Base-by-base conservation (phyloP, 2,113 vertebrate genomes). In the Setophaga coronata region DNA sequence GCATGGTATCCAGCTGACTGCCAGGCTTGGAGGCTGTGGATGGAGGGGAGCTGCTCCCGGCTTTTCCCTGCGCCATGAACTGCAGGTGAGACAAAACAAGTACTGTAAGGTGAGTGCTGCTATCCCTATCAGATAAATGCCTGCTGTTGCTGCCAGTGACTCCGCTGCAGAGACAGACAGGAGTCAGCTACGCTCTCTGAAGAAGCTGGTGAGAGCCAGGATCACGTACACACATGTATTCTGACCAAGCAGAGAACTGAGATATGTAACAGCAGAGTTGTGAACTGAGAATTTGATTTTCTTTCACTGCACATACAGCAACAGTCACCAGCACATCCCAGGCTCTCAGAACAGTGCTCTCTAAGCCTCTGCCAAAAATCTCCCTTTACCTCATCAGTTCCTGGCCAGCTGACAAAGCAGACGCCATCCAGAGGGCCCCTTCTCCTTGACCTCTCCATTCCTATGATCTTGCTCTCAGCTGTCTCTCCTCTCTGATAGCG, bases 1-100 rank as follows among this genome's bases (percentile, higher is more conserved):
- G 98, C 99, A 99, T 99, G 98, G 99, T 99, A 97, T 99, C 99
- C 86, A 99, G 98, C 97, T 99, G 99, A 97, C 99, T 99, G 91
- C 99, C 99, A 23, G 99, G 99, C 23, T 99, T 99, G 2, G 98
- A 98, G 45, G 98, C 93, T 13, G 97, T 98, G 10, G 98, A 97
- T 1, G 98, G 98, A 4, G 99, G 98, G 31, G 98, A 99, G 93
- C 93, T 96, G 89, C 95, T 98, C 34, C 98, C 98, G 0, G 98
- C 96, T 95, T 99, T 99, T 47, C 99, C 99, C 95, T 99, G 99
- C 1, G 99, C 97, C 99, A 99, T 99, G 87, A 99, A 99, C 99
- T 99, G 97, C 31, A 85, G 47, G 43, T 43, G 79, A 90, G 21
- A 92, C 34, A 83, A 65, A 71, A 93, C 11, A 82, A 43, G 72